These are phyloP conservation scores for Mungos mungo DNA, from an alignment of 2,113 vertebrate genomes.

Conservation along the genomic window DNA sequence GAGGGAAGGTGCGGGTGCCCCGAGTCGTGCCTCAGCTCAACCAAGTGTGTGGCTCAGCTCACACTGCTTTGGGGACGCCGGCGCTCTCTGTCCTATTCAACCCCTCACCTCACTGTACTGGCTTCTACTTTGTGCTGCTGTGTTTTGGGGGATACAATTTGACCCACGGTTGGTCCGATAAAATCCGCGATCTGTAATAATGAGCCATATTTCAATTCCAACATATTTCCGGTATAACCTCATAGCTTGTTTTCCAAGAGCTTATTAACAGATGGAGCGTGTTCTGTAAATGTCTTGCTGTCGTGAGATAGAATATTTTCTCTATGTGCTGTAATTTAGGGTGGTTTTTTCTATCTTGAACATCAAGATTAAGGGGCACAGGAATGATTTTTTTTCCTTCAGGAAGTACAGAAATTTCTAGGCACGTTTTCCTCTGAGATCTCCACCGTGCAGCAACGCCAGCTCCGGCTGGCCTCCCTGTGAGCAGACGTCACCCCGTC, in stretches of 20 bases:
- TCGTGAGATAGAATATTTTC: not conserved
- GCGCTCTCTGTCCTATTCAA: rapidly evolving
- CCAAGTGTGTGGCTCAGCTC: slow-evolving; percentile 18
- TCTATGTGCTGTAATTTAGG: not conserved
- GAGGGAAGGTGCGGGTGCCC: slow-evolving; percentile 52
- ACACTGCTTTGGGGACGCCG: rapidly evolving
- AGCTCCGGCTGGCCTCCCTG: not conserved
- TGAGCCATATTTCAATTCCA: not conserved
- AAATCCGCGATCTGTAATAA: not conserved
- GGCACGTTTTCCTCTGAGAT: not conserved
- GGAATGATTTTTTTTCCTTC: not conserved
- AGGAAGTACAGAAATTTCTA: not conserved
- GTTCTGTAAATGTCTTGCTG: not conserved
- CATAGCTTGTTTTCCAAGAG: not conserved
- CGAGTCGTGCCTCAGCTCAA: slow-evolving; percentile 44
- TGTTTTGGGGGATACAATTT: not conserved
- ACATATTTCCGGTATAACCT: not conserved
- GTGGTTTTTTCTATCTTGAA: not conserved
- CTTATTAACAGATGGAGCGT: not conserved
- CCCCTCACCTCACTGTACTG: rapidly evolving
- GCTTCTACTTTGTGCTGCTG: not conserved
- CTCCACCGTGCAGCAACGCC: too few species aligned
- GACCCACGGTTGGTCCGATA: not conserved
- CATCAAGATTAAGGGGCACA: not conserved
- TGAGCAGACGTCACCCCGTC: not conserved